phyloP scores from a whole-genome alignment of 2,113 vertebrate species.

The Herpailurus yagouaroundi region DNA sequence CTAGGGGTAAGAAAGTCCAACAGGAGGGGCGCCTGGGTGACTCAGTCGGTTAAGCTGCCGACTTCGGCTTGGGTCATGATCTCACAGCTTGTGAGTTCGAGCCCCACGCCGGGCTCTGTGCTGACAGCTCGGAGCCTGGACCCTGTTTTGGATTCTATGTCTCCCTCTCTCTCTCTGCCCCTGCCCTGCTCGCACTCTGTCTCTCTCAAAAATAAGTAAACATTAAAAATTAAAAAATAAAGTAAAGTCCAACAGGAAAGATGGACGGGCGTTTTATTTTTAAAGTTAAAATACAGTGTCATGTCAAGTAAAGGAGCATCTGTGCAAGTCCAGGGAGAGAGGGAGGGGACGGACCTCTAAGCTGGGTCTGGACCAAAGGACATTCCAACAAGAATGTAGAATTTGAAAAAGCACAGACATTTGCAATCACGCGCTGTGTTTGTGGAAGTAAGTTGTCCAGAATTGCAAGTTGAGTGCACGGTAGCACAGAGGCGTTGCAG shows the following conservation, averaged over 20 bases:
- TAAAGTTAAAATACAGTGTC: not conserved
- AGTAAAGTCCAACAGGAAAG: not conserved
- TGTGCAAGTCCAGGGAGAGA: not conserved
- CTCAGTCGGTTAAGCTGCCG: no score
- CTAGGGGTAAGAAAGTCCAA: not conserved
- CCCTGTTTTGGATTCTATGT: no score
- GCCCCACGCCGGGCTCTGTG: no score
- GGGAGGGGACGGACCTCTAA: not conserved
- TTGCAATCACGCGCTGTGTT: not conserved
- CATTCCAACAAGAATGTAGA: not conserved
- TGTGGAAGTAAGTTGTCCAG: not conserved
- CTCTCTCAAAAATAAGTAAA: no score
- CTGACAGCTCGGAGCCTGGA: no score
- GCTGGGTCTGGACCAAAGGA: not conserved
- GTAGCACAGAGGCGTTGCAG: fast-evolving
- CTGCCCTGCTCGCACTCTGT: no score
- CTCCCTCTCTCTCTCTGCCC: no score
- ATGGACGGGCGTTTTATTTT: not conserved
- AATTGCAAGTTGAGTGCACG: not conserved
- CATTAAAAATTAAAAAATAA: not conserved
- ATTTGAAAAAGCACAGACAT: not conserved
- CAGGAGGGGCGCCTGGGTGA: no score
- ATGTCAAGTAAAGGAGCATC: not conserved
- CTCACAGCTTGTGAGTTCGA: no score
- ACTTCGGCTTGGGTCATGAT: no score